Percentiles rank a stretch among this genome's conserved stretches.
phyloP scores from a whole-genome alignment of 2,113 vertebrate genomes.

The Cochlearius cochlearius region DNA sequence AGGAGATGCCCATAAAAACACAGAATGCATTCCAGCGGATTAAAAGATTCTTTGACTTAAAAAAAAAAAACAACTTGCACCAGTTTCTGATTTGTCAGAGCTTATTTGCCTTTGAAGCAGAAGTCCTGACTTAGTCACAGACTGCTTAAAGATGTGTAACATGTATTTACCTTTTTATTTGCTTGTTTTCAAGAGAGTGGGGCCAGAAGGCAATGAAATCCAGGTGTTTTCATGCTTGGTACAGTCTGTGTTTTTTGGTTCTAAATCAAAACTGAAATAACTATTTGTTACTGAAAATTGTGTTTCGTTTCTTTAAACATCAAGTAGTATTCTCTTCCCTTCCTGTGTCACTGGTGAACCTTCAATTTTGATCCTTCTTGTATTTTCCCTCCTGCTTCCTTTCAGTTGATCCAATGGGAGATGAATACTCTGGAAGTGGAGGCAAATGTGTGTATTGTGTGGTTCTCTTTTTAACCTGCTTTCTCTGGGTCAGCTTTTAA shows the following conservation, averaged over 20 bases:
- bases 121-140: not conserved
- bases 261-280: not conserved
- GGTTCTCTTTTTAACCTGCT: slow-evolving; percentile 69
- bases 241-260: not conserved
- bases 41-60: not conserved
- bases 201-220: not conserved
- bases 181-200: not conserved
- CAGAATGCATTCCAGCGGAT: not conserved
- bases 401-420: slow-evolving; percentile 94
- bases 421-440: slow-evolving; percentile 97
- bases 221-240: not conserved
- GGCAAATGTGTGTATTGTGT: slow-evolving; percentile 98
- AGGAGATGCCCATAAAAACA: not conserved
- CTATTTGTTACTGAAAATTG: not conserved
- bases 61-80: not conserved
- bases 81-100: not conserved
- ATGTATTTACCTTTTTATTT: not conserved
- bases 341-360: slow-evolving; percentile 60
- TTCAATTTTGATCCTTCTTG: slow-evolving; percentile 85
- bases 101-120: not conserved
- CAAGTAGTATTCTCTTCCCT: slow-evolving; percentile 57
- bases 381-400: slow-evolving; percentile 88
- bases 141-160: not conserved
- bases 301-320: slow-evolving; percentile 14
- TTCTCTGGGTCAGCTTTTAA: slow-evolving; percentile 71